Evolutionary conservation across 2,888 invertebrate species (phyloP).

Genomic region (Drosophila fulvimacula): DNA sequence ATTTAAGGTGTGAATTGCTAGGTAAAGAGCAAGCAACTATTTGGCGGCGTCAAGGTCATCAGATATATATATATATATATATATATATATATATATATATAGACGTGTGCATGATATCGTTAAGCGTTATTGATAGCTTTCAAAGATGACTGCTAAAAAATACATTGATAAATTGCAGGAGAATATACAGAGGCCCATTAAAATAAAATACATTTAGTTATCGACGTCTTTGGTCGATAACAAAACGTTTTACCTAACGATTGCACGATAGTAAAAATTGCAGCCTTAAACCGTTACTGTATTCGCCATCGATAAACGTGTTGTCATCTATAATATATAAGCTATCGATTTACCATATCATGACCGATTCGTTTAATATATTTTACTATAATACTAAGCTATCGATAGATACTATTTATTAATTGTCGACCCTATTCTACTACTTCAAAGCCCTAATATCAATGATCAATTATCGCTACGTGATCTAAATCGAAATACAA

Average conservation of each 20-base stretch:
- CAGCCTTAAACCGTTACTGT: too few relatives aligned
- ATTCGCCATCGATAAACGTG: too few relatives aligned
- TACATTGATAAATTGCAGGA: not conserved
- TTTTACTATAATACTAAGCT: too few relatives aligned
- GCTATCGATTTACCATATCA: too few relatives aligned
- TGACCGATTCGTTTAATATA: too few relatives aligned
- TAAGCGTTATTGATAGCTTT: not conserved
- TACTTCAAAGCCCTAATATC: too few relatives aligned
- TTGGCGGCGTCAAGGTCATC: not conserved
- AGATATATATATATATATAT: not conserved
- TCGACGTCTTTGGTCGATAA: too few relatives aligned
- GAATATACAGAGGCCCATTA: not conserved
- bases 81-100: too few relatives aligned
- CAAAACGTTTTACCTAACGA: not conserved
- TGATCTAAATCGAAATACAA: not conserved
- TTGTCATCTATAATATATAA: too few relatives aligned
- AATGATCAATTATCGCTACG: too few relatives aligned
- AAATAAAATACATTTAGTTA: not conserved
- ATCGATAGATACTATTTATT: too few relatives aligned
- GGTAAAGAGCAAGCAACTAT: not conserved
- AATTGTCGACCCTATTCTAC: too few relatives aligned
- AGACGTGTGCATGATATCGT: not conserved
- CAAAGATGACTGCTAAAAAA: not conserved
- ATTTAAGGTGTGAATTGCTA: conserved; percentile 13
- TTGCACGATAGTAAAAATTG: not conserved